Evolutionary conservation across 64 coral and sea anemone genomes (phyloP), one percentile per base, ranked within the genome.

Genomic region (Dendrophyllia cribrosa): DNA sequence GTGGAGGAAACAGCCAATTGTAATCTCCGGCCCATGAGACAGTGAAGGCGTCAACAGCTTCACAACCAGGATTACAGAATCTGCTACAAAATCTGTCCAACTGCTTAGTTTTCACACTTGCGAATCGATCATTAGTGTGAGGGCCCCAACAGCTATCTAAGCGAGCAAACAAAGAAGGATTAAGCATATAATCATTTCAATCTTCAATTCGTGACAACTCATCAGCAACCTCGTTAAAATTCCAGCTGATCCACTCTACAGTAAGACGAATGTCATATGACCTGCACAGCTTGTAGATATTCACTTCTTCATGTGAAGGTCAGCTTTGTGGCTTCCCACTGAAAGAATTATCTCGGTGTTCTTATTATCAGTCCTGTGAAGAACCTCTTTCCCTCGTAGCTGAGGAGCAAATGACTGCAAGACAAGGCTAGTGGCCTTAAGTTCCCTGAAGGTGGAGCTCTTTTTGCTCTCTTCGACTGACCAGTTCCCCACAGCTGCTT

Each of bases 1-100:
- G 81, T 69, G 90, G 81, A 34, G 58, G 90, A 74, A 92, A 92
- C 10, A 86, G 51, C 90, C 90, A 92, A 43, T 86, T 92, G 59
- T 77, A 76, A 58, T 86, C 71, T 9, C 63, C 49, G 12, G 68
- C 13, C 89, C 89, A 91, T 7, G 75, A 91, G 4, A 91, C 89
- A 68, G 77, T 91, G 64, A 91, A 91, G 12, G 70, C 82, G 53
- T 86, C 72, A 5, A 50, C 72, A 14, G 81, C 71, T 64, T 86
- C 71, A 64, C 82, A 92, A 26, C 61, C 90, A 62, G 81, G 90
- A 44, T 78, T 92, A 1, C 25, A 55, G 71, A 46, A 76, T 51
- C 60, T 16, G 75, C 88, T 90, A n/a, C 72, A 67, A 80, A 79
- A 88, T 14, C 75, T 60, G 6, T 75, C 55, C 59, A 91, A 45